phyloP scores from a whole-genome alignment of 2,797 vertebrate genomes.

The Limnodromus scolopaceus region DNA sequence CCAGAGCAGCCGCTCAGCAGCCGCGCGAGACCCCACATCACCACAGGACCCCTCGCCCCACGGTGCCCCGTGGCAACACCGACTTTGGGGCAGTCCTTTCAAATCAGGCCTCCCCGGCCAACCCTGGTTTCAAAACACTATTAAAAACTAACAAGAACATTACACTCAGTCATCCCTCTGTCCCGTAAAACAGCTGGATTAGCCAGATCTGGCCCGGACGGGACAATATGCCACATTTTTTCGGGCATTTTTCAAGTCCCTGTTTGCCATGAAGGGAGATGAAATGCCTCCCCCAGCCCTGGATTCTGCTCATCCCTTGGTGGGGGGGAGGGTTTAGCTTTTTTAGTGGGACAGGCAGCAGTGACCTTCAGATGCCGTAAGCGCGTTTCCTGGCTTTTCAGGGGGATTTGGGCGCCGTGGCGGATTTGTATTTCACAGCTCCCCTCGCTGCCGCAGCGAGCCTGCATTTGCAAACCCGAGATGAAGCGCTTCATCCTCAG shows the following conservation, averaged over 20 bases:
- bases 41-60: background rate
- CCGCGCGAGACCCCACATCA: rapidly evolving
- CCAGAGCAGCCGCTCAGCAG: background rate
- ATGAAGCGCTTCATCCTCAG: slow-evolving; percentile 51
- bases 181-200: background rate
- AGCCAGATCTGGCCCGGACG: background rate
- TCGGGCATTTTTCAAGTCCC: background rate
- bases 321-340: background rate
- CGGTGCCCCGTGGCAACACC: background rate
- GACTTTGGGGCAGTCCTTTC: rapidly evolving
- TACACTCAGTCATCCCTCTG: background rate
- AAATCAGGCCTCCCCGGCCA: background rate
- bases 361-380: slow-evolving; percentile 28
- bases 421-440: slow-evolving; percentile 31
- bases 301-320: background rate
- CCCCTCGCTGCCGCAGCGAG: background rate
- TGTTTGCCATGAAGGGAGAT: background rate
- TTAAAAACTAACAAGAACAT: background rate
- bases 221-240: rapidly evolving
- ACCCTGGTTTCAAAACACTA: background rate
- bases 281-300: background rate
- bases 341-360: background rate
- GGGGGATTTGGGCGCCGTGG: slow-evolving; percentile 25
- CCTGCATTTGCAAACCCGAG: slow-evolving; percentile 47
- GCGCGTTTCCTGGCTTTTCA: background rate